Base-by-base conservation (phyloP, 2,888 invertebrate species). In the Noctua janthina region DNA sequence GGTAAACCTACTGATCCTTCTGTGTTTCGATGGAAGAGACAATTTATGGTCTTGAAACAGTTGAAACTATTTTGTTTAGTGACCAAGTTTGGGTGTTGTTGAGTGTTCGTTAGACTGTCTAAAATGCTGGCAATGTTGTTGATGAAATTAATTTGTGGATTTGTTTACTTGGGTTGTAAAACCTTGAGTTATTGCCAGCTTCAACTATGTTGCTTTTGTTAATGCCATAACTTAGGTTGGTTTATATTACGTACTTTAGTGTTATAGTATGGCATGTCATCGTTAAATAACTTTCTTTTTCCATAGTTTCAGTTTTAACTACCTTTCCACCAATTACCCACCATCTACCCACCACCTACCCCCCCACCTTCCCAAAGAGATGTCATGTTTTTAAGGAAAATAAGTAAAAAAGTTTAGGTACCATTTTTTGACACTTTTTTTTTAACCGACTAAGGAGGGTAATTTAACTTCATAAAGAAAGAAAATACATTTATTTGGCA, bases 1-100 rank as follows among this genome's bases (percentile, higher is more conserved):
- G 92, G 92, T 87, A 83, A 92, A 91, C 92, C 92, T 92, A 90
- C 90, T 80, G 85, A 87, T 89, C 89, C 89, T 86, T 89, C 80
- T 83, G 86, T 80, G 68, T 84, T 89, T 83, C 80, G 76, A 83
- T 85, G 78, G 83, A 84, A 84, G 85, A 84, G 83, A 88, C 81
- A 87, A 89, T 88, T 88, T 86, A 88, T 88, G 80, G 85, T 81
- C 72, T 83, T 66, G 64, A 77, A 88, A 85, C 78, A 75, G 71
- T 83, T 72, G 56, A 83, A 90, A 90, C 87, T 85, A 88, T 89
- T 90, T 90, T 90, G 84, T 82, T 88, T 75, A 82, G 83, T 85
- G 83, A 85, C 82, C 76, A 90, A 84, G 74, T 85, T 87, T 75
- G 66, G 78, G 49, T 76, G 74, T 83, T 79, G 70, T 67, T 72